Evolutionary conservation across 2,888 invertebrate genomes (phyloP).

Genomic region (Agonopterix arenella): DNA sequence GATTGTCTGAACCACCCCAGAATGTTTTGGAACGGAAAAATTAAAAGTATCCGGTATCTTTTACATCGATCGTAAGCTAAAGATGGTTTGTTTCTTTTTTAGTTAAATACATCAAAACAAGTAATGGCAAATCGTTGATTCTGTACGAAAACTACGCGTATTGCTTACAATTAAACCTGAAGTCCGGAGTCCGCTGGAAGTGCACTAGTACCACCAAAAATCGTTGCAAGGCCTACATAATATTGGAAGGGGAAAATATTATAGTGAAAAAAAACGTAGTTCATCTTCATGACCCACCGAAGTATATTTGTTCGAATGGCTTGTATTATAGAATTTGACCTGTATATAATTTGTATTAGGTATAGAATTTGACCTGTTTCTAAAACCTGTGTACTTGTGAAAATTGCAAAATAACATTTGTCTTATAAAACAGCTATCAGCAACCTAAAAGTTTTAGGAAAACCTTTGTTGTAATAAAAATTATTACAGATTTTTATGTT

Average conservation of each 20-base stretch:
- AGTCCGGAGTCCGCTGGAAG: neutral
- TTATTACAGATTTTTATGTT: too few species aligned
- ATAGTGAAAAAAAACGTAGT: neutral
- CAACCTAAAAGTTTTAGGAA: too few species aligned
- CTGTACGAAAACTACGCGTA: neutral
- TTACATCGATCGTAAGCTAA: too few species aligned
- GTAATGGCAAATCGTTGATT: neutral
- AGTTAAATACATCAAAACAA: neutral
- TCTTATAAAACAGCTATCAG: too few species aligned
- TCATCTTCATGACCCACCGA: neutral
- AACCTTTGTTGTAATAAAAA: too few species aligned
- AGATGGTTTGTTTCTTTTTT: neutral
- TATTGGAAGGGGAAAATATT: neutral
- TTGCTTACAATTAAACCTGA: neutral
- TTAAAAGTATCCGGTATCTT: too few species aligned
- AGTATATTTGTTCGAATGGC: neutral
- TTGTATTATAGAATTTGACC: neutral
- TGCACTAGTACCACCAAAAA: neutral
- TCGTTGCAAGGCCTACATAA: neutral
- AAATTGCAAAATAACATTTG: too few species aligned
- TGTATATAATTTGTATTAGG: too few species aligned
- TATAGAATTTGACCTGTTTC: neutral
- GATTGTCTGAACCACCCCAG: too few species aligned
- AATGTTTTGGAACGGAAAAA: too few species aligned
- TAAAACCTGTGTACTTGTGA: too few species aligned